Percentiles rank a stretch among this genome's conserved stretches.
Evolutionary conservation across 1,140 invertebrate genomes (phyloP).

Genomic region (Zaprionus gabonicus): DNA sequence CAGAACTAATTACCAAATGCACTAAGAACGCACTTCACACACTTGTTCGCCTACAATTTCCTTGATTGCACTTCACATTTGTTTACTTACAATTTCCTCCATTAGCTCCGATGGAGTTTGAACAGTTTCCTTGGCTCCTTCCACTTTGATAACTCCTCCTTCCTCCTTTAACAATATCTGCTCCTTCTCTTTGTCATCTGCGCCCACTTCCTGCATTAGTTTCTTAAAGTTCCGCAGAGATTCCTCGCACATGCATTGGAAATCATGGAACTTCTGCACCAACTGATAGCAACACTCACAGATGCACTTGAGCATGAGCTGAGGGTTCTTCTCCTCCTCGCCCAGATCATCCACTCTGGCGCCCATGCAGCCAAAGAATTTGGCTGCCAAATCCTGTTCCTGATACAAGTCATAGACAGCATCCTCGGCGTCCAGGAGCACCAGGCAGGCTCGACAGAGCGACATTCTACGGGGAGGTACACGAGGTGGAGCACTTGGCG

Average conservation of each 20-base stretch:
- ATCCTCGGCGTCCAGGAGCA: conserved; percentile 55
- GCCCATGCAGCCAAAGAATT: conserved; percentile 56
- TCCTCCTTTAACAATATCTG: conserved; percentile 6
- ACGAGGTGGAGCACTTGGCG: not conserved
- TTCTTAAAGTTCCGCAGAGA: conserved; percentile 63
- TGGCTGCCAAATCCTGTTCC: conserved; percentile 57
- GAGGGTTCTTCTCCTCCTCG: conserved; percentile 32
- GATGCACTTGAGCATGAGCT: conserved; percentile 61
- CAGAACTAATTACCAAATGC: not conserved
- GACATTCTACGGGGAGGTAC: conserved; percentile 28
- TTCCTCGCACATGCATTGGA: conserved; percentile 73
- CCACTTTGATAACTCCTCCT: conserved; percentile 6
- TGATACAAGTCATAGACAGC: conserved; percentile 41
- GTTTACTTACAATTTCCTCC: conserved; percentile 65
- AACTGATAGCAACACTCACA: conserved; percentile 71
- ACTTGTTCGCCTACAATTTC: conserved; percentile 58
- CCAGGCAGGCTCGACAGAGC: conserved; percentile 66
- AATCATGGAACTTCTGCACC: conserved; percentile 66
- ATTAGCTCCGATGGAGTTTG: conserved; percentile 21
- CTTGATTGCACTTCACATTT: not conserved
- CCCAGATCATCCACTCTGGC: conserved; percentile 20
- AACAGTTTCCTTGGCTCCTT: conserved; percentile 5
- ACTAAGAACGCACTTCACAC: not conserved
- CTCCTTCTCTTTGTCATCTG: not conserved
- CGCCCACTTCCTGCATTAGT: conserved; percentile 43